A percentile compares a stretch with the other conserved stretches of the same genome.
Evolutionary conservation across 2,113 vertebrate genomes (phyloP).

Genomic region (Calyptommatus sinebrachiatus): DNA sequence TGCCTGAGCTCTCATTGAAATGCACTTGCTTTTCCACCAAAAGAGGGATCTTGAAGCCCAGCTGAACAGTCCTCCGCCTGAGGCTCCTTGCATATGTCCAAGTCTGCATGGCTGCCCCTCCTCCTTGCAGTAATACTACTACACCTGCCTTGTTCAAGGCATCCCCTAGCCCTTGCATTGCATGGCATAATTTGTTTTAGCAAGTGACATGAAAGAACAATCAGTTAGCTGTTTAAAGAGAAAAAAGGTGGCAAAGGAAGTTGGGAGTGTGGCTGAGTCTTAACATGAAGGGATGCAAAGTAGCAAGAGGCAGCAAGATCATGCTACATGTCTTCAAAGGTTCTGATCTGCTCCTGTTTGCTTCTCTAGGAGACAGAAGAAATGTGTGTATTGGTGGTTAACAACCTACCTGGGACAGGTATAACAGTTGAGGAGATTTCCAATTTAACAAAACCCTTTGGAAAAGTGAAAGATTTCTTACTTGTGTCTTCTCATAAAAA

Average conservation of each 20-base stretch:
- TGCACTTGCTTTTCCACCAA: too few relatives aligned
- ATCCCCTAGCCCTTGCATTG: neutral
- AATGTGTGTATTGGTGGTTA: conserved; percentile 70
- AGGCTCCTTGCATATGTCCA: too few relatives aligned
- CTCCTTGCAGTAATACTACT: too few relatives aligned
- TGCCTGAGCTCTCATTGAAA: too few relatives aligned
- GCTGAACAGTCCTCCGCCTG: too few relatives aligned
- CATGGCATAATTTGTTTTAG: too few relatives aligned
- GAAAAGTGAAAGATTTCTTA: conserved; percentile 68
- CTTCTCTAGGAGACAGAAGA: conserved; percentile 66
- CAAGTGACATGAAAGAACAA: neutral
- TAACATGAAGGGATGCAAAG: neutral
- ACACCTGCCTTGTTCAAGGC: neutral
- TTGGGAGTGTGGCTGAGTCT: neutral
- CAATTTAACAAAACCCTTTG: conserved; percentile 77
- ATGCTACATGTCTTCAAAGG: neutral
- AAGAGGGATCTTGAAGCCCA: too few relatives aligned
- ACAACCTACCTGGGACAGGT: conserved; percentile 74
- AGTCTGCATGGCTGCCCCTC: too few relatives aligned
- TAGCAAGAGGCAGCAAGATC: neutral
- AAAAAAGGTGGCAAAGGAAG: neutral
- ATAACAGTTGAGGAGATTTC: conserved; percentile 73
- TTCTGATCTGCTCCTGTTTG: neutral
- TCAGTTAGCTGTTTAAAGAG: neutral
- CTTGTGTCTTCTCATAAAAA: conserved; percentile 75